Percentiles rank a stretch among this genome's conserved stretches.
These are phyloP conservation scores for Morinoia aosen DNA, from an alignment of 2,888 invertebrate genomes.

Conservation along the genomic window DNA sequence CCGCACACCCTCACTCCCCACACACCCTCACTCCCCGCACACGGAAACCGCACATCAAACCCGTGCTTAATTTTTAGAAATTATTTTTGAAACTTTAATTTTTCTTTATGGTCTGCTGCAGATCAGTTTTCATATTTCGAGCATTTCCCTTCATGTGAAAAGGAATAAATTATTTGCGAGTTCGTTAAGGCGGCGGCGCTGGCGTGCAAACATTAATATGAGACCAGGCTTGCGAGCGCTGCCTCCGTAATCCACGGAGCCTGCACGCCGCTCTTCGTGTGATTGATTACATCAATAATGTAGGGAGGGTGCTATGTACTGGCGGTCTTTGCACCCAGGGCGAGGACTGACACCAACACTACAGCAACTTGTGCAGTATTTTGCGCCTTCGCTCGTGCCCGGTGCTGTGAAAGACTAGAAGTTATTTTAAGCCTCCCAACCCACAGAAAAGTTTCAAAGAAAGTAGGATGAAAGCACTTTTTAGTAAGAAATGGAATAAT, in stretches of 20 bases:
- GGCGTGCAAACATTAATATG: constrained; percentile 14
- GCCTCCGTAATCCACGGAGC: constrained; percentile 38
- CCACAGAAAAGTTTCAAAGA: too few species aligned
- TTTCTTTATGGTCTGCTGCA: background rate
- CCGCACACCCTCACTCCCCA: too few species aligned
- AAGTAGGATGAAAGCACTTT: too few species aligned
- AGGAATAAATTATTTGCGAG: background rate
- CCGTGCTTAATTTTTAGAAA: too few species aligned
- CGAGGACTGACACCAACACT: background rate
- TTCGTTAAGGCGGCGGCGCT: background rate
- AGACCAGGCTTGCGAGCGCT: background rate
- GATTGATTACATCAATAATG: constrained; percentile 32
- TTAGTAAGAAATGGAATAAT: too few species aligned
- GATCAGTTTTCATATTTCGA: background rate
- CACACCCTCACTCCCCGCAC: too few species aligned
- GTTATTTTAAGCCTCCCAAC: too few species aligned
- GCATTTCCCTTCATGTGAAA: background rate
- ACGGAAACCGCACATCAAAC: too few species aligned
- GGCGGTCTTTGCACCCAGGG: background rate
- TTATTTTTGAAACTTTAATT: background rate
- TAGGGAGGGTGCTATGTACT: constrained; percentile 5
- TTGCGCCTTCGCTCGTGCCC: background rate
- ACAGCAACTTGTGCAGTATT: background rate
- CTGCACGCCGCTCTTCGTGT: background rate
- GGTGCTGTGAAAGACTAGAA: background rate